Evolutionary conservation across 2,797 vertebrate species (phyloP).

Genomic region (Channa striata): DNA sequence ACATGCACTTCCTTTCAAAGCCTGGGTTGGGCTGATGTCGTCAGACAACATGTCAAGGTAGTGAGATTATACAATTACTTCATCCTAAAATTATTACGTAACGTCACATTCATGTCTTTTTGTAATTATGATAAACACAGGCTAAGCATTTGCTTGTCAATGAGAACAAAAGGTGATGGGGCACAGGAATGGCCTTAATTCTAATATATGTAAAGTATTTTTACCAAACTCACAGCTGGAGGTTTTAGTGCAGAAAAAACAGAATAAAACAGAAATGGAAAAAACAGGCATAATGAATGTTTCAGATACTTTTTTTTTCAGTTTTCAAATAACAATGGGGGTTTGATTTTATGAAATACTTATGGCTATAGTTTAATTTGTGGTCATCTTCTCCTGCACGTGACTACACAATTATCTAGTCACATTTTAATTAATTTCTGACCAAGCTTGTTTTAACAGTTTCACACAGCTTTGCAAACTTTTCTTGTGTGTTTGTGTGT

Average conservation of each 20-base stretch:
- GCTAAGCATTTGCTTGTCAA: not conserved
- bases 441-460: slow-evolving; percentile 3
- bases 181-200: not conserved
- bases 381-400: not conserved
- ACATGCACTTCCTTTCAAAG: not conserved
- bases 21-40: not conserved
- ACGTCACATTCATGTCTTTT: not conserved
- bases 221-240: not conserved
- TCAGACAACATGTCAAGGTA: slow-evolving; percentile 6
- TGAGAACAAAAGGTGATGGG: not conserved
- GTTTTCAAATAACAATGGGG: slow-evolving; percentile 1
- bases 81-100: not conserved
- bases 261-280: not conserved
- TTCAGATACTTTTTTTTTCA: not conserved
- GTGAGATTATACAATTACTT: slow-evolving; percentile 9
- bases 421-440: not conserved
- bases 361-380: slow-evolving; percentile 6
- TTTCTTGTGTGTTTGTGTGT: not conserved
- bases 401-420: not conserved
- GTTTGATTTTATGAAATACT: slow-evolving; percentile 17
- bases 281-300: not conserved
- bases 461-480: not conserved
- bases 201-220: not conserved
- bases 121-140: not conserved
- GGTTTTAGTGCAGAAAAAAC: not conserved